A percentile compares a stretch with the other conserved stretches of the same genome.
Evolutionary conservation across 2,888 invertebrate genomes (phyloP).

Genomic region (Dicroscelio sp.): DNA sequence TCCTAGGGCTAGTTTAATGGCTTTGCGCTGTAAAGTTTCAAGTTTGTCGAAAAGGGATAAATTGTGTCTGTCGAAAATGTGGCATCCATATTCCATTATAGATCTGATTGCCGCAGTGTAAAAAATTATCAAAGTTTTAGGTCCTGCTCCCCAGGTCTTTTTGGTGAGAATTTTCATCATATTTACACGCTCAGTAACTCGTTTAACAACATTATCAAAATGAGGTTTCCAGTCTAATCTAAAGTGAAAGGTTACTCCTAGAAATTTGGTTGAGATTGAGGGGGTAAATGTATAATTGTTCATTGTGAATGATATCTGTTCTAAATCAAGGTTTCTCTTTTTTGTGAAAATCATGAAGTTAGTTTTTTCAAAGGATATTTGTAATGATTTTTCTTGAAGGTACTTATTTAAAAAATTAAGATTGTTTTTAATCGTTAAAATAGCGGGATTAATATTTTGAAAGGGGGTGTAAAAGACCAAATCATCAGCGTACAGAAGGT

Average conservation of each 20-base stretch:
- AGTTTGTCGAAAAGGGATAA: neutral
- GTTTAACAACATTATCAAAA: neutral
- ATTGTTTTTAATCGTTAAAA: neutral
- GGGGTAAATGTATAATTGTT: neutral
- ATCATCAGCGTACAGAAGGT: slow-evolving; percentile 14
- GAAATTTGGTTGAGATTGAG: neutral
- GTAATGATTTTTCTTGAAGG: neutral
- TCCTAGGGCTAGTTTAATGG: neutral
- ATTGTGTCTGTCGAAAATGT: neutral
- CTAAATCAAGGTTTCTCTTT: neutral
- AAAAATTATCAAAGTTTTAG: neutral
- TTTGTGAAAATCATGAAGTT: neutral
- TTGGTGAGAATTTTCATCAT: neutral
- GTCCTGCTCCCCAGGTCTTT: slow-evolving; percentile 32
- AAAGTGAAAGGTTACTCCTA: neutral
- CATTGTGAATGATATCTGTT: neutral
- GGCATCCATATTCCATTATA: slow-evolving; percentile 4
- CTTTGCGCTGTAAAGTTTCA: neutral
- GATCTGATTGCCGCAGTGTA: slow-evolving; percentile 4
- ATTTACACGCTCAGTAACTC: neutral
- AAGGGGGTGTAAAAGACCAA: neutral
- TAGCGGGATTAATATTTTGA: neutral
- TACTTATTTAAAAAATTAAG: neutral
- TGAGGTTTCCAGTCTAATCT: neutral
- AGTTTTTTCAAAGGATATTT: slow-evolving; percentile 3